Percentiles rank a stretch among this genome's conserved stretches.
phyloP scores from a whole-genome alignment of 1,140 invertebrate genomes.

The Melanaphis sacchari region DNA sequence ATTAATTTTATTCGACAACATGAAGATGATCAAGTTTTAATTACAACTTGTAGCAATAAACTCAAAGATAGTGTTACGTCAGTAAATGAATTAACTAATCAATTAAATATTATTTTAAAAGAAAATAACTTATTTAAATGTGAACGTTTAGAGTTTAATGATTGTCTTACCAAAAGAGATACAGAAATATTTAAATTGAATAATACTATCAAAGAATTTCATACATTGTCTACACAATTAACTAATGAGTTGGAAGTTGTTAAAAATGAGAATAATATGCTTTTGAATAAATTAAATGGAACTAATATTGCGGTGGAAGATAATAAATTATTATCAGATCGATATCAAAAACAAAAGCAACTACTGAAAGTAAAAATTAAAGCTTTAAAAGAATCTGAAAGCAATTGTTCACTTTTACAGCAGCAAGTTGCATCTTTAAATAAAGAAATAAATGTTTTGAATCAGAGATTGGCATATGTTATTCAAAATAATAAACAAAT shows the following conservation, averaged over 20 bases:
- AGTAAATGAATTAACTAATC: background rate
- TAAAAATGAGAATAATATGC: constrained; percentile 23
- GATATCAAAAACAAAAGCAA: constrained; percentile 46
- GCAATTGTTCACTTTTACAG: constrained; percentile 1
- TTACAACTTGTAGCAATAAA: background rate
- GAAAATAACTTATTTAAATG: constrained; percentile 20
- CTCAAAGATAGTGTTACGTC: background rate
- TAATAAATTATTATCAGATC: constrained; percentile 34
- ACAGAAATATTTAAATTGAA: background rate
- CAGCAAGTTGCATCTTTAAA: constrained; percentile 21
- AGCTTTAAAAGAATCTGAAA: constrained; percentile 45
- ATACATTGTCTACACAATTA: background rate
- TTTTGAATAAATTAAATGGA: constrained; percentile 33
- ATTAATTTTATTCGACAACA: constrained; percentile 30
- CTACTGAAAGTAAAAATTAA: constrained; percentile 27
- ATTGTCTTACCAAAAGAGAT: background rate
- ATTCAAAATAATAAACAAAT: background rate
- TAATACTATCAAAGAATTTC: constrained; percentile 8
- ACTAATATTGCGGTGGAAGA: background rate
- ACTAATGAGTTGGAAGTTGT: background rate
- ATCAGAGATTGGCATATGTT: background rate
- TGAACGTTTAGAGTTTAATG: background rate
- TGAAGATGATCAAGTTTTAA: background rate
- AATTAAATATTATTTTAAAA: constrained; percentile 34
- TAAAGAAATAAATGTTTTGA: constrained; percentile 26